Evolutionary conservation across 2,797 vertebrate genomes (phyloP).

Genomic region (Atherinosoma microstoma): DNA sequence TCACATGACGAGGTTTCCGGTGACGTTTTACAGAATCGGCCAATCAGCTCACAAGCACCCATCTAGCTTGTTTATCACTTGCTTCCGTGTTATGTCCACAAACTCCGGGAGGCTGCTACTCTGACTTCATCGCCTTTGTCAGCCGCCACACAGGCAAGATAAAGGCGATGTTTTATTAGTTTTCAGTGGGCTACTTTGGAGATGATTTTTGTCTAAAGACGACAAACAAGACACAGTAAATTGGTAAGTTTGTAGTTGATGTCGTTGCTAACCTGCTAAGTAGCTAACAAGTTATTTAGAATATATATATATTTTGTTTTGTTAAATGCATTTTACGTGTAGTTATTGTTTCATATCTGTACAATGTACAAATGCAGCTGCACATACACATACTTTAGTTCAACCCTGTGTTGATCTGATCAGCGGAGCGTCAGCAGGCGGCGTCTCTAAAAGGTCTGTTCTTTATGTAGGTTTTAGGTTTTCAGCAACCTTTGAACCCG

Average conservation of each 20-base stretch:
- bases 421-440: neutral
- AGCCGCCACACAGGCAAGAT: conserved; percentile 46
- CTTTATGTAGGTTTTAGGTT: neutral
- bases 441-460: neutral
- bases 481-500: conserved; percentile 1
- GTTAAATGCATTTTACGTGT: neutral
- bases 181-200: accelerated
- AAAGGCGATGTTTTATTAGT: accelerated
- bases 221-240: neutral
- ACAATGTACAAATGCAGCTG: neutral
- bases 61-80: conserved; percentile 7
- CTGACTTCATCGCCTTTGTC: neutral
- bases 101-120: neutral
- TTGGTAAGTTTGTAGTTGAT: neutral
- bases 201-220: neutral
- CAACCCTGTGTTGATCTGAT: neutral
- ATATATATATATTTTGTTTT: neutral
- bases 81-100: neutral
- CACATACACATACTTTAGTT: too few relatives aligned
- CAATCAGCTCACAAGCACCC: conserved; percentile 34
- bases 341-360: neutral
- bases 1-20: conserved; percentile 23
- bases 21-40: conserved; percentile 15
- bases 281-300: neutral
- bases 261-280: neutral